Base-by-base conservation (phyloP, 2,888 invertebrate species). In the Ectemnius lituratus region DNA sequence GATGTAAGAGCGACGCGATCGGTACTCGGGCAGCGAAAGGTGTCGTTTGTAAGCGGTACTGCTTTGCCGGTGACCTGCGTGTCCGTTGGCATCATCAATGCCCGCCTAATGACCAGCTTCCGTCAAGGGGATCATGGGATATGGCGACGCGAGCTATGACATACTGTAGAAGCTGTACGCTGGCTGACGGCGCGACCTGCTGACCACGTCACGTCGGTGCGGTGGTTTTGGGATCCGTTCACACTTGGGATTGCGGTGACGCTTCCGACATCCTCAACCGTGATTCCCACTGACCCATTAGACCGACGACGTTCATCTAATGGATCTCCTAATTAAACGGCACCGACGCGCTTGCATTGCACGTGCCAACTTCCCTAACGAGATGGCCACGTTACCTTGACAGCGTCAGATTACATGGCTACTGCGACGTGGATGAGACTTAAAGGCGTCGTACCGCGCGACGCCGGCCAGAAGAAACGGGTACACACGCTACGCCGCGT, bases 111-210 rank as follows among this genome's bases (percentile, higher is more conserved):
- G 78, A 82, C 75, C 76, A 73, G 81, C 82, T 88, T 88, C 88
- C 88, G 88, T 84, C 84, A 82, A 69, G 79, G 76, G 81, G 79
- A 87, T 86, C 81, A 85, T 82, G 85, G 79, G 82, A 82, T 74
- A 71, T 60, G 23, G 67, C 76, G 70, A 70, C 78, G 72, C 46
- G 66, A 28, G 52, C 71, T 61, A 62, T 67, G 72, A 66, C 73
- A 69, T 66, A 67, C 60, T 58, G 73, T 49, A 61, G 67, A 67
- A 76, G 75, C 73, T 75, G 71, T 67, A 18, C 61, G 67, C 73
- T 68, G 64, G 58, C 16, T 16, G 18, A 52, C 52, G 52, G 14
- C 47, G 47, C 52, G 52, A 52, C 16, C 14, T 6, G 16, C 16
- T 18, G 57, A 62, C 47, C 57, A 58, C 37, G 52, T 14, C 62